Evolutionary conservation across 2,797 vertebrate genomes (phyloP), one percentile per base, ranked within the genome.

Genomic region (Morus bassanus): DNA sequence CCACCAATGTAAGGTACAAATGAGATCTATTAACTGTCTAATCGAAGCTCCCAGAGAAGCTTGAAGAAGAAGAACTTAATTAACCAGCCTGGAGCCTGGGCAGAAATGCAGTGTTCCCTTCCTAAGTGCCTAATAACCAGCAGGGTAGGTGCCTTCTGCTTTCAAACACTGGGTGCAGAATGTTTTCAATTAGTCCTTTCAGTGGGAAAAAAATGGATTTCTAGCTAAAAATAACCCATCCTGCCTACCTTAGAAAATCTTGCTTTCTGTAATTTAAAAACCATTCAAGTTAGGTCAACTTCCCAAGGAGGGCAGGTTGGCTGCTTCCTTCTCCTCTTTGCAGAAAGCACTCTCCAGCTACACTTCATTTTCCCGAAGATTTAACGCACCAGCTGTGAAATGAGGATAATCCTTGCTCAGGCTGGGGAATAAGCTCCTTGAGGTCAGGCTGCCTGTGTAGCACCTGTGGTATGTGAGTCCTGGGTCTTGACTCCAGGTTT

Each of bases 11-110:
- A 69, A 95, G 78, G 91, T 92, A 96, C 75, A 94, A 95, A 92
- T 75, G 35, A 91, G 79, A 83, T 89, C 69, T 80, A 68, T 89
- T 93, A 91, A 35, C 35, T 19, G 14, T 57, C 85, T 94, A 94
- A 94, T 92, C 95, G 86, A 96, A 95, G 69, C 19, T 95, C 88
- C 57, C 87, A 68, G 53, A 89, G 61, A 85, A 94, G 81, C 57
- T 93, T 87, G 77, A 91, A 91, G 77, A 79, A 75, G 69, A 76
- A 95, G 22, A 94, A 82, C 88, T 80, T 93, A 91, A 96, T 95
- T 96, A 96, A 88, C 45, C 67, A 88, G 65, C 69, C 88, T 81
- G 85, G 65, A 95, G 74, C 88, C 77, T 89, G 95, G 76, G 61
- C 79, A 95, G 92, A 85, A 93, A 63, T 17, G 18, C 70, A 33